These are phyloP conservation scores for Linepithema humile DNA, from an alignment of 1,140 invertebrate species.

Conservation along the genomic window DNA sequence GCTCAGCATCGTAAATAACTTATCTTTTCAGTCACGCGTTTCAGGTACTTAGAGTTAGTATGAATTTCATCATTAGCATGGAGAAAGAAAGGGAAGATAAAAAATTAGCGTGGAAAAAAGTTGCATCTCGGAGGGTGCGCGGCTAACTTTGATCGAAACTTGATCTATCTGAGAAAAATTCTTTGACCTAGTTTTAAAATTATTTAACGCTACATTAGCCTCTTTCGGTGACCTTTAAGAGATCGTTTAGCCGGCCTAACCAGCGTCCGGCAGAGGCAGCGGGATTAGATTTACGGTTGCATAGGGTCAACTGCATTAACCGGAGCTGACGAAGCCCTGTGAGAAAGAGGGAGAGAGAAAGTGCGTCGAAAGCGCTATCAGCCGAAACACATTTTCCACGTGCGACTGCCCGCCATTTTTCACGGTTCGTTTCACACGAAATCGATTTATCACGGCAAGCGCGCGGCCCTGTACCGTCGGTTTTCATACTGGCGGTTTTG, in stretches of 20 bases:
- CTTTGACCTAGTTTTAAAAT: slow-evolving; percentile 51
- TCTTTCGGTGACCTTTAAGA: slow-evolving; percentile 17
- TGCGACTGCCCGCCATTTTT: slow-evolving; percentile 74
- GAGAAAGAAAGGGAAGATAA: not conserved
- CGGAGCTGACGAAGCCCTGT: slow-evolving; percentile 33
- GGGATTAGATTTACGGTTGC: slow-evolving; percentile 62
- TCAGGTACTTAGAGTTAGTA: not conserved
- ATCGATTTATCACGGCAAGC: slow-evolving; percentile 70
- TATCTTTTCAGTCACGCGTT: not conserved
- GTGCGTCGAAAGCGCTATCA: slow-evolving; percentile 66
- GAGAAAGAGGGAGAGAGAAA: slow-evolving; percentile 2
- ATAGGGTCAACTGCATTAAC: slow-evolving; percentile 70
- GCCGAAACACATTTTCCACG: slow-evolving; percentile 73
- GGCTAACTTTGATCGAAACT: slow-evolving; percentile 21
- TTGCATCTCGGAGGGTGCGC: not conserved
- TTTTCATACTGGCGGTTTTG: slow-evolving; percentile 51
- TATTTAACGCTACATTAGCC: slow-evolving; percentile 46
- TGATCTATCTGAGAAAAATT: slow-evolving; percentile 28
- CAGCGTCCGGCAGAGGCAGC: slow-evolving; percentile 24
- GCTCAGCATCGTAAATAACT: not conserved
- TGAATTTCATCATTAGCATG: slow-evolving; percentile 3
- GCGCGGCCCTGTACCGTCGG: slow-evolving; percentile 41
- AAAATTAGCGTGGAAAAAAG: slow-evolving; percentile 28
- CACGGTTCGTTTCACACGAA: slow-evolving; percentile 70
- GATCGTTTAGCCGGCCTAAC: slow-evolving; percentile 40